Evolutionary conservation across 2,797 vertebrate species (phyloP), one percentile per base, ranked within the genome.

Genomic region (Fratercula arctica): DNA sequence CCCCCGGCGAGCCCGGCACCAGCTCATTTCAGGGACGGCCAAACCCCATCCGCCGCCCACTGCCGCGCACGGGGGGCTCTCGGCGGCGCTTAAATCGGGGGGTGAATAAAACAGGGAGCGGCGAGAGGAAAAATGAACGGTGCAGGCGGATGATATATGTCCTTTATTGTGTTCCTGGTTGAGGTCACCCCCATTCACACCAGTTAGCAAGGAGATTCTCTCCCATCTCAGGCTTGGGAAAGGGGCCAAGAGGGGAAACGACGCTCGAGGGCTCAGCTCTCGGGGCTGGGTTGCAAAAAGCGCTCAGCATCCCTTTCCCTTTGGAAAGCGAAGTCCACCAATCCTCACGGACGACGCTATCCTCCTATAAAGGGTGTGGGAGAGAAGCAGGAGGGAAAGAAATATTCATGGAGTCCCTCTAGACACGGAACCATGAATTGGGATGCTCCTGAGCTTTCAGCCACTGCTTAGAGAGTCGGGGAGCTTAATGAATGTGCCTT

Each of bases 1-100:
- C 12, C 15, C 28, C 48, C 5, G 37, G 9, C 1, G 3, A 74
- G 51, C 16, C 56, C 2, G 3, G 0, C 37, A 7, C 4, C 1
- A 3, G 25, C 28, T 48, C 4, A 4, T 68, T 68, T 43, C 59
- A 17, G 83, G 74, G 54, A 28, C 16, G 26, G 80, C 54, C 64
- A 73, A 73, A 35, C 4, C 39, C 18, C 3, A 8, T 6, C 24
- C 16, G 3, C 46, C 43, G 43, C n/a, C 39, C 4, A 3, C 25
- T 45, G 56, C 68, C 2, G 15, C 0, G 3, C 61, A 25, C 18
- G 28, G 60, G 50, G 9, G 66, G 68, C 50, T 53, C 31, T 46
- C 3, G 6, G 21, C 1, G 1, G n/a, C 1, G 8, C 37, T 39
- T 24, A 50, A 21, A 28, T 33, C 0, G 1, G 0, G 26, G 51